A percentile compares a stretch with the other conserved stretches of the same genome.
Evolutionary conservation across 2,113 vertebrate species (phyloP).

Genomic region (Poicephalus meyeri): DNA sequence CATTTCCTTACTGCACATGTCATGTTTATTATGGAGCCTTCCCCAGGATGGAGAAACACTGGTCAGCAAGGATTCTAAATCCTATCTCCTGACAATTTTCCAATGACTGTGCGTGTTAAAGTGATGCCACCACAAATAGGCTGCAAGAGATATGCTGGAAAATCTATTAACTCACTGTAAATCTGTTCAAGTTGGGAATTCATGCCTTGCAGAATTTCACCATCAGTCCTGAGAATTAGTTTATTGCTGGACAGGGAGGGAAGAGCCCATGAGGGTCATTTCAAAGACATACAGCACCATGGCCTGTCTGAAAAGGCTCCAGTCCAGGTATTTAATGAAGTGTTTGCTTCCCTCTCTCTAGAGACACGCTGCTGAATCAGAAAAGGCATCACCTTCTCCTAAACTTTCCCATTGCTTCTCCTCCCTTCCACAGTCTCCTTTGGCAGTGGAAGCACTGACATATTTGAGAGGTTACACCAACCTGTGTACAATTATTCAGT

Average conservation of each 20-base stretch:
- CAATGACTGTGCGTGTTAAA: conserved; percentile 24
- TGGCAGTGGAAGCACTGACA: neutral
- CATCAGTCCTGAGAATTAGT: conserved; percentile 31
- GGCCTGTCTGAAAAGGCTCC: neutral
- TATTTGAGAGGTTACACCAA: neutral
- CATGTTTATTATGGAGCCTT: neutral
- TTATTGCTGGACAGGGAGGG: neutral
- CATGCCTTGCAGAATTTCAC: conserved; percentile 38
- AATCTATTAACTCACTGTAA: conserved; percentile 42
- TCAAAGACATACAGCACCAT: neutral
- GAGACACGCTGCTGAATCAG: neutral
- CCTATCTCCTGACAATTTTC: neutral
- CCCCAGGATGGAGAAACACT: neutral
- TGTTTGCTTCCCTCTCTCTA: neutral
- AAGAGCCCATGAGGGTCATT: conserved; percentile 15
- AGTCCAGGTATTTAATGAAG: neutral
- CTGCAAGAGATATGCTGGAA: neutral
- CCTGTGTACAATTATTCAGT: neutral
- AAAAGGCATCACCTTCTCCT: neutral
- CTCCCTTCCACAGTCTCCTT: neutral
- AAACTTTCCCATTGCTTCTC: neutral
- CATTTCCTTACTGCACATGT: neutral
- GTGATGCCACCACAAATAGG: conserved; percentile 14
- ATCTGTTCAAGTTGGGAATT: conserved; percentile 27
- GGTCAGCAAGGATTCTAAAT: neutral